Evolutionary conservation across 2,888 invertebrate species (phyloP).

Genomic region (Drosophila flavopinicola): DNA sequence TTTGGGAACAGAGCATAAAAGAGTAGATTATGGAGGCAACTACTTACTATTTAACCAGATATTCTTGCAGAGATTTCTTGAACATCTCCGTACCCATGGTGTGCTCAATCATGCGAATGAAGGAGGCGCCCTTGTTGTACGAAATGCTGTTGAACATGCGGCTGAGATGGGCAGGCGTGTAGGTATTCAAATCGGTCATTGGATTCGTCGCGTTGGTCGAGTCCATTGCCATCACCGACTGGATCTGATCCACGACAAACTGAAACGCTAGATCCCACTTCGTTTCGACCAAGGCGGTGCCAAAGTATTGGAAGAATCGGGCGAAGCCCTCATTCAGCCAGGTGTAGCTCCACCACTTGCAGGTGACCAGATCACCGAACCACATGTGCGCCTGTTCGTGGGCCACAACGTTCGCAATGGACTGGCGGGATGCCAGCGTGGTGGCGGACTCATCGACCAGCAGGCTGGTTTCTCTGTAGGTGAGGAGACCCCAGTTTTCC

Average conservation of each 20-base stretch:
- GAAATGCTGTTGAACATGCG: constrained; percentile 88
- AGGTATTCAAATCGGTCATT: constrained; percentile 86
- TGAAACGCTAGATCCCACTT: constrained; percentile 88
- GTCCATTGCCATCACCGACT: constrained; percentile 87
- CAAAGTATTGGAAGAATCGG: constrained; percentile 89
- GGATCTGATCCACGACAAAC: constrained; percentile 89
- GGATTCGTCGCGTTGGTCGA: constrained; percentile 86
- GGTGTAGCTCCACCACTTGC: constrained; percentile 86
- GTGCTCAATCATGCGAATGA: constrained; percentile 89
- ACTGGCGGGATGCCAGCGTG: constrained; percentile 86
- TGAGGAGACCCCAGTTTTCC: constrained; percentile 96
- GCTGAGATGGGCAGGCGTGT: constrained; percentile 86
- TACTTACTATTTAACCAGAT: constrained; percentile 84
- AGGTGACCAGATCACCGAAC: constrained; percentile 87
- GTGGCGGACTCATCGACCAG: constrained; percentile 87
- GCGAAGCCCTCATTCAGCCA: constrained; percentile 89
- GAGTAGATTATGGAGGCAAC: too few relatives aligned
- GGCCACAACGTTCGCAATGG: constrained; percentile 86
- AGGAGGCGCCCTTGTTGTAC: constrained; percentile 88
- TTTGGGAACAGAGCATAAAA: too few relatives aligned
- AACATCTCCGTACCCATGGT: constrained; percentile 86
- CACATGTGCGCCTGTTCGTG: constrained; percentile 87
- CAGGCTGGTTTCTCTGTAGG: constrained; percentile 90
- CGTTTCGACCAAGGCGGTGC: constrained; percentile 85
- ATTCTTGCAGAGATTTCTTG: constrained; percentile 85